A percentile compares a stretch with the other conserved stretches of the same genome.
Evolutionary conservation across 2,113 vertebrate species (phyloP).

Genomic region (Bubalus kerabau): DNA sequence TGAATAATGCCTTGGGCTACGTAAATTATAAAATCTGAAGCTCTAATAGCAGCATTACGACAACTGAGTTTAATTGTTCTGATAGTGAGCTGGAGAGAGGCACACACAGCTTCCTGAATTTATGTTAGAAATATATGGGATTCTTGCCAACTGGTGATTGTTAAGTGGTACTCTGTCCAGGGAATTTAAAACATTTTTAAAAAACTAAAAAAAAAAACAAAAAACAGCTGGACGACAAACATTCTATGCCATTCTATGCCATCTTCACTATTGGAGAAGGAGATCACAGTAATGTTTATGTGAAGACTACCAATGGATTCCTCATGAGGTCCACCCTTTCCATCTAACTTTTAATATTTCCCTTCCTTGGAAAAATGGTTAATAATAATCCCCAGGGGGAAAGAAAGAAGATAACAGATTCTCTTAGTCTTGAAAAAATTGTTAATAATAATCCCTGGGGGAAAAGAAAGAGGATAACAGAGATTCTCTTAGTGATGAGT

Average conservation of each 20-base stretch:
- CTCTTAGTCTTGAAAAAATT: neutral
- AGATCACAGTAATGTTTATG: neutral
- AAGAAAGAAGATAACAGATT: neutral
- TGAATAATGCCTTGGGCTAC: neutral
- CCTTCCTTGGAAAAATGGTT: neutral
- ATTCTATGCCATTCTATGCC: neutral
- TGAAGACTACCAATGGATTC: neutral
- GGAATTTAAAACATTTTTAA: neutral
- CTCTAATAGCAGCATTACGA: neutral
- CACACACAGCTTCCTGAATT: neutral
- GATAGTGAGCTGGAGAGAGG: neutral
- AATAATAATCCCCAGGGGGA: neutral
- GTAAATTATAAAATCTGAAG: neutral
- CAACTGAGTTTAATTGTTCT: neutral
- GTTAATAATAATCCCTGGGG: neutral
- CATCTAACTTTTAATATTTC: neutral
- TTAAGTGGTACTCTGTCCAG: neutral
- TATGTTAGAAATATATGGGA: slow-evolving; percentile 17
- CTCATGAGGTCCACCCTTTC: neutral
- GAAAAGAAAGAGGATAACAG: neutral
- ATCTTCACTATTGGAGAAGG: neutral
- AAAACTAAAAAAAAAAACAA: neutral
- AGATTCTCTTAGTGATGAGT: neutral
- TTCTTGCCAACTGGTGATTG: neutral
- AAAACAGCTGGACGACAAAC: no score